These are phyloP conservation scores for Rhynchomys soricoides DNA, from an alignment of 2,113 vertebrate genomes.

Conservation along the genomic window DNA sequence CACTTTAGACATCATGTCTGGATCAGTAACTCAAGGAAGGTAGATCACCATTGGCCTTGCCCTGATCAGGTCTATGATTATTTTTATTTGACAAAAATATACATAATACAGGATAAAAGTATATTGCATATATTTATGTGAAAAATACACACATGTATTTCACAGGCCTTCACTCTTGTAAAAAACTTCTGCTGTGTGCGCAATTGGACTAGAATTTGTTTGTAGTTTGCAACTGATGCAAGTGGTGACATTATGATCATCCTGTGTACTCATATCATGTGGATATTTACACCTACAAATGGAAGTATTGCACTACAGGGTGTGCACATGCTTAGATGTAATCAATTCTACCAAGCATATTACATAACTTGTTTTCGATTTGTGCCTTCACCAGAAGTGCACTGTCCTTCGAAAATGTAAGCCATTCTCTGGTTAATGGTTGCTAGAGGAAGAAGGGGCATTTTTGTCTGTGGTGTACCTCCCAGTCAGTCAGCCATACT, in stretches of 20 bases:
- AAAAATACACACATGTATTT: not conserved
- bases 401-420: not conserved
- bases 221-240: not conserved
- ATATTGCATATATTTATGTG: not conserved
- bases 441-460: too few species aligned
- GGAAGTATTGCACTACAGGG: not conserved
- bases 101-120: not conserved
- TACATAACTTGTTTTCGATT: not conserved
- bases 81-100: not conserved
- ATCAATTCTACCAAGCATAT: not conserved
- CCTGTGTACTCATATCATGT: not conserved
- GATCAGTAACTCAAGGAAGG: constrained; percentile 96
- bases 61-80: not conserved
- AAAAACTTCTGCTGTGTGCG: not conserved
- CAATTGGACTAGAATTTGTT: not conserved
- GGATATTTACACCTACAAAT: not conserved
- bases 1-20: constrained; percentile 96
- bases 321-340: not conserved
- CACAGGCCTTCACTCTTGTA: not conserved
- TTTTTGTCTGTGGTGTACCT: not conserved
- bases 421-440: not conserved
- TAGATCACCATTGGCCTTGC: constrained; percentile 32
- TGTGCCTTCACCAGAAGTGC: not conserved
- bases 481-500: not conserved
- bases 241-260: not conserved